Evolutionary conservation across 2,888 invertebrate species (phyloP), one percentile per base, ranked within the genome.

Genomic region (Andrena camellia): DNA sequence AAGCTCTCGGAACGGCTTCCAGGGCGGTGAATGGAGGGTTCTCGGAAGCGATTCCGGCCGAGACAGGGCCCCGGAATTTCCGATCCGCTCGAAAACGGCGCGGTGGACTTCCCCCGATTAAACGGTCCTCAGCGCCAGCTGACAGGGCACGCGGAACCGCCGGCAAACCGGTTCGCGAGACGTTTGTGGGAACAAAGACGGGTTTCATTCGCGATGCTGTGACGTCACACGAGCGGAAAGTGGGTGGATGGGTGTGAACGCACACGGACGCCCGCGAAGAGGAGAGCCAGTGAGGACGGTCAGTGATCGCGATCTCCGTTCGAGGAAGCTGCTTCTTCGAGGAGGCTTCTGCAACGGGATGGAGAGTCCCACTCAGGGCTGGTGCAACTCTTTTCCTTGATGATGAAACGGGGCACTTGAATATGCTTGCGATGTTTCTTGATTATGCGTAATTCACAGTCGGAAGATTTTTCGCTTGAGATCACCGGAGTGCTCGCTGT

Each of bases 151-250:
- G 90, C 90, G 90, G 90, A 90, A 91, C 89, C 87, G 33, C 59
- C 86, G 88, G 84, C 75, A 90, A 92, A 92, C 93, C 92, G 93
- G 92, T 93, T 93, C 86, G 90, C 88, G 85, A 89, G 90, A 90
- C 90, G 90, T 90, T 90, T 89, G 90, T 92, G 91, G 90, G 92
- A 92, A 93, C 93, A 93, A 93, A 93, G 92, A 93, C 92, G 88
- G 92, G 93, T 92, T 92, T 82, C 81, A 90, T 90, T 87, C 88
- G 88, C 87, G 77, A 79, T 78, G 59, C 67, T 79, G 86, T 93
- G 93, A 93, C 93, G 93, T 93, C 92, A 93, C 87, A 73, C 76
- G 81, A 87, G 85, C 83, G 81, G 85, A 86, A 87, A 86, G 90
- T 88, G 90, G 88, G 88, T 90, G 89, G 91, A 74, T 86, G 86